Percentiles rank a stretch among this genome's conserved stretches.
Conservation (phyloP, 2,113 vertebrate species). For the Solenodon paradoxus region DNA sequence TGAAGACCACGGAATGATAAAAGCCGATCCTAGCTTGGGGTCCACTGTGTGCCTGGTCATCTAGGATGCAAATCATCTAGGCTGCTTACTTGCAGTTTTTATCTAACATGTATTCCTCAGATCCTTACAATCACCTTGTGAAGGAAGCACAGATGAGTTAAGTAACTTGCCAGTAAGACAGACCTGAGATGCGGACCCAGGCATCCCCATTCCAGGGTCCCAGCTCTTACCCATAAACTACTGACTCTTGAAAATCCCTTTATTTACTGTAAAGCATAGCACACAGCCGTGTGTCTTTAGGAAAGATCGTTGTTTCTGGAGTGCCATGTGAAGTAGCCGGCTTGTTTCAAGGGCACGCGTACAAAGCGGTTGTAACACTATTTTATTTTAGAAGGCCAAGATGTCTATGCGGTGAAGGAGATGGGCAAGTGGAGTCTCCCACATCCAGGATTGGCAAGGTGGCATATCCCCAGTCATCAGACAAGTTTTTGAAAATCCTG, state of each 20-base stretch:
- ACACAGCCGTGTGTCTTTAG: neutral
- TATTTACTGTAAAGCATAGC: no score
- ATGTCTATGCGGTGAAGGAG: neutral
- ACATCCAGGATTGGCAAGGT: no score
- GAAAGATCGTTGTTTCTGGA: neutral
- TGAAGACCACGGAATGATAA: rapidly evolving
- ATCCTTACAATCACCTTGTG: neutral
- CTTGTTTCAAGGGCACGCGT: neutral
- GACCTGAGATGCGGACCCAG: neutral
- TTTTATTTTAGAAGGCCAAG: neutral
- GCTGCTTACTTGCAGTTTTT: rapidly evolving
- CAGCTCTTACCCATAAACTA: neutral
- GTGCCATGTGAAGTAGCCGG: neutral
- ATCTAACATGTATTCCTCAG: rapidly evolving
- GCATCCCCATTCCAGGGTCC: neutral
- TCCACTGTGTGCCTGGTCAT: neutral
- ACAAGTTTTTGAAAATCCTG: neutral
- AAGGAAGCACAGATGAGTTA: neutral
- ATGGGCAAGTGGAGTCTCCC: neutral
- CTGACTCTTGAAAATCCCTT: neutral
- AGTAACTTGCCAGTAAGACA: neutral
- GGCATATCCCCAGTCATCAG: no score
- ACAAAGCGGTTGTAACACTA: neutral
- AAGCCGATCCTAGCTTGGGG: neutral
- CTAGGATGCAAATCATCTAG: rapidly evolving